Base-by-base conservation (phyloP, 2,888 invertebrate genomes). In the Nephrotoma guestfalica region DNA sequence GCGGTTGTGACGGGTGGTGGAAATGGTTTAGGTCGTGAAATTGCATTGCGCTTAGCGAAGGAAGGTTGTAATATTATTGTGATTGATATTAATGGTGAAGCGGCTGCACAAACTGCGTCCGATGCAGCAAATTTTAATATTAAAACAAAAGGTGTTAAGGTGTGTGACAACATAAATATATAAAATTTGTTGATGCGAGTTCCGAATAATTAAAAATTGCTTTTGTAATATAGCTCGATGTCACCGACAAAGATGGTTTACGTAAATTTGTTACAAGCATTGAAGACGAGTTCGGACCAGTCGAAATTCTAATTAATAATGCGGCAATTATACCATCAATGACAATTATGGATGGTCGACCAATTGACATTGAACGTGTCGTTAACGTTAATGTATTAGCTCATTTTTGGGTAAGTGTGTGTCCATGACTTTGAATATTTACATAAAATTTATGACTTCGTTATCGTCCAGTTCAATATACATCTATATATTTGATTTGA, bases 251-350 rank as follows among this genome's bases (percentile, higher is more conserved):
- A 47, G 86, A 86, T 11, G 86, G 42, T 51, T n/a, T 88, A 0
- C 40, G 86, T 9, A 30, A 87, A 41, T 30, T 88, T 9, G 86
- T 86, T 40, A 30, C 51, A 4, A 30, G 86, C 13, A 86, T 89
- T 9, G 87, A 86, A 40, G 47, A 51, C 0, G 86, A 86, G 30
- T 87, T 92, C 88, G 92, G 92, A 2, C 90, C 91, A 0, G 91
- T 92, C 11, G 92, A 92, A 86, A 91, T 92, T 86, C 88, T 92
- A 86, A 90, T 92, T 1, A 92, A 92, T 88, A 92, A 92, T 89
- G 92, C 92, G 0, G 92, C 92, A 1, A 88, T 90, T 4, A 91
- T 92, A 89, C 91, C 91, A 86, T 89, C 91, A 88, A 90, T 91
- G 42, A 89, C 90, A 13, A 90, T 92, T 9, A 90, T 91, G 5